A percentile compares a stretch with the other conserved stretches of the same genome.
phyloP scores from a whole-genome alignment of 2,113 vertebrate species.

The Cervus canadensis region DNA sequence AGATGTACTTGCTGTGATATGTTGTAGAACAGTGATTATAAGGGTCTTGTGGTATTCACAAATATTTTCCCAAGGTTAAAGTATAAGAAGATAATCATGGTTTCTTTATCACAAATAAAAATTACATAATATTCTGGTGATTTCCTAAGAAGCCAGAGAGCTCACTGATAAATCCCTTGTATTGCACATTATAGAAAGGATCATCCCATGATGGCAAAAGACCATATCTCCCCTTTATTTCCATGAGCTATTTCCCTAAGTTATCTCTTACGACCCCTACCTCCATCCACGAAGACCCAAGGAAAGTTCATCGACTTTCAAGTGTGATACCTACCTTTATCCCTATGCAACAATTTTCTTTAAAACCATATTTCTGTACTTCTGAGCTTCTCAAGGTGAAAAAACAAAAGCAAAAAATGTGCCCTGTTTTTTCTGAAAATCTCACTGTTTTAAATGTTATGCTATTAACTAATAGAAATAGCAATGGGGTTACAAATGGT shows the following conservation, averaged over 20 bases:
- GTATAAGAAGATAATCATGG: background rate
- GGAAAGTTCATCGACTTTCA: background rate
- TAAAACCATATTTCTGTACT: background rate
- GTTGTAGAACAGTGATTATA: background rate
- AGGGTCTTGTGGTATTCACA: background rate
- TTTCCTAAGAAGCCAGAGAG: background rate
- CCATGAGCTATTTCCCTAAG: background rate
- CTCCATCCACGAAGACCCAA: background rate
- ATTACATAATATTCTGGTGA: background rate
- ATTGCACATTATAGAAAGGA: background rate
- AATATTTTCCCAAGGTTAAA: background rate
- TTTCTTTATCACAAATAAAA: background rate
- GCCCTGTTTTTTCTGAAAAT: background rate
- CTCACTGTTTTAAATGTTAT: background rate
- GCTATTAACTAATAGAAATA: background rate
- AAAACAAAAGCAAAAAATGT: background rate
- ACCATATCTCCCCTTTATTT: background rate
- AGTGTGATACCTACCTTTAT: background rate
- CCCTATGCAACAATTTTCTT: background rate
- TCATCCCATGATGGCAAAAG: fast-evolving
- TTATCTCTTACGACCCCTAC: background rate
- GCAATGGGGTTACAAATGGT: background rate
- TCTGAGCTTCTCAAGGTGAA: background rate
- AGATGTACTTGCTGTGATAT: background rate
- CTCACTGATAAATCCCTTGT: background rate